These are phyloP conservation scores for Micrasema minimum DNA, from an alignment of 1,140 invertebrate genomes.

Conservation along the genomic window DNA sequence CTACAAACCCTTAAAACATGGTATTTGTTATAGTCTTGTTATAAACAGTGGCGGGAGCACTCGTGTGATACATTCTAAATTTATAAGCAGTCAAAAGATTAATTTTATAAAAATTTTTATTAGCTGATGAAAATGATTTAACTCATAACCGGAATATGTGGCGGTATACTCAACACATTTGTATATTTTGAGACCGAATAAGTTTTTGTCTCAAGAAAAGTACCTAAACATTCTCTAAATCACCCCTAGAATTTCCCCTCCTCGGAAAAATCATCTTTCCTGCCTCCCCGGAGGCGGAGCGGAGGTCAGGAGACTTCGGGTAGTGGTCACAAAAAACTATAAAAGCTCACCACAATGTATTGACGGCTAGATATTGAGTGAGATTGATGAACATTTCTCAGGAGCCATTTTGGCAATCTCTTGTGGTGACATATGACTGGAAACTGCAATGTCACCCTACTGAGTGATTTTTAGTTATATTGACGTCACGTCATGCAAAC, in stretches of 20 bases:
- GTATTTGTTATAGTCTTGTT: no score
- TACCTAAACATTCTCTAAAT: no score
- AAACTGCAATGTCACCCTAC: constrained; percentile 29
- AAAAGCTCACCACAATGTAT: constrained; percentile 49
- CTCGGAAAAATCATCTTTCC: constrained; percentile 3
- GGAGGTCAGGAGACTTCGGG: constrained; percentile 39
- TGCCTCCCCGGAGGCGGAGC: neutral
- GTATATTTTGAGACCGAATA: no score
- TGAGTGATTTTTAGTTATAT: constrained; percentile 34
- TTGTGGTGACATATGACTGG: constrained; percentile 27
- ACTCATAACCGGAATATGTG: no score
- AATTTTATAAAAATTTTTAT: no score
- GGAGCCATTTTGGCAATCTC: constrained; percentile 33
- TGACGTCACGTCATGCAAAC: constrained; percentile 11
- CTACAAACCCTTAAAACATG: no score
- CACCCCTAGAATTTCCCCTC: neutral
- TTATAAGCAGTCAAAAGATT: no score
- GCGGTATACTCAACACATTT: no score
- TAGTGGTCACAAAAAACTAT: constrained; percentile 46
- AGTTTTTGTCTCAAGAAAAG: no score
- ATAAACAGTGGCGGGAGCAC: no score
- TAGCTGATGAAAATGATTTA: no score
- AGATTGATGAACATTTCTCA: constrained; percentile 47
- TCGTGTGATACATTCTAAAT: no score
- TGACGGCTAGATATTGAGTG: constrained; percentile 51